These are phyloP conservation scores for Tenthredo scrophulariae DNA, from an alignment of 2,888 invertebrate genomes.

Conservation along the genomic window DNA sequence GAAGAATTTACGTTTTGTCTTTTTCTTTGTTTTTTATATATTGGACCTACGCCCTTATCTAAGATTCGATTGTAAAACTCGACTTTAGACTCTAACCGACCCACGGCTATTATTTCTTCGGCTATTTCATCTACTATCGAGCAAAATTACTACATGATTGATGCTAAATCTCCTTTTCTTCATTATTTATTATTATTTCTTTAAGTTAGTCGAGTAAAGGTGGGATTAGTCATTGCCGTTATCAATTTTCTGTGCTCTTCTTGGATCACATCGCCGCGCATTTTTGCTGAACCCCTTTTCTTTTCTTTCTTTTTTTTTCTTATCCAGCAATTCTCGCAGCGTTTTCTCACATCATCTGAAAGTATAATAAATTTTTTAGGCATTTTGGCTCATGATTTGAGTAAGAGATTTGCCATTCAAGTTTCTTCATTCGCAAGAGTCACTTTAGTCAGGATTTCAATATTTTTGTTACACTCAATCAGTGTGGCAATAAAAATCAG, in stretches of 20 bases:
- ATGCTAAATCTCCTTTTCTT: not conserved
- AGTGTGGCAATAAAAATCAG: not conserved
- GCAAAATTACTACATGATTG: not conserved
- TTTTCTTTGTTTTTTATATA: not conserved
- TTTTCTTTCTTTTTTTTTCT: not conserved
- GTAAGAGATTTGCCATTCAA: constrained; percentile 25
- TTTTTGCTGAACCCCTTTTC: not conserved
- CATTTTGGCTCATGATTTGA: not conserved
- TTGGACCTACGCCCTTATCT: not conserved
- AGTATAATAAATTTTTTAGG: not conserved
- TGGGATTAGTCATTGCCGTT: constrained; percentile 24
- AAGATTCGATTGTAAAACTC: not conserved
- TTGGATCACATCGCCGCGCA: not conserved
- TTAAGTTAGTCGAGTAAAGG: constrained; percentile 9
- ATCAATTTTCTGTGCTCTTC: too few relatives aligned
- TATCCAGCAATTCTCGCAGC: not conserved
- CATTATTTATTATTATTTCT: constrained; percentile 1
- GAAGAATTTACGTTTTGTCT: not conserved
- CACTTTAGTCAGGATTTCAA: not conserved
- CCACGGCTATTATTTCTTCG: not conserved
- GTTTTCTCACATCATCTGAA: not conserved
- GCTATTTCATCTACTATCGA: not conserved
- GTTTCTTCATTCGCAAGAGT: not conserved
- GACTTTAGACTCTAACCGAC: constrained; percentile 4
- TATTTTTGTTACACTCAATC: not conserved